A percentile compares a stretch with the other conserved stretches of the same genome.
phyloP scores from a whole-genome alignment of 2,888 invertebrate species.

The Polyploca ridens region DNA sequence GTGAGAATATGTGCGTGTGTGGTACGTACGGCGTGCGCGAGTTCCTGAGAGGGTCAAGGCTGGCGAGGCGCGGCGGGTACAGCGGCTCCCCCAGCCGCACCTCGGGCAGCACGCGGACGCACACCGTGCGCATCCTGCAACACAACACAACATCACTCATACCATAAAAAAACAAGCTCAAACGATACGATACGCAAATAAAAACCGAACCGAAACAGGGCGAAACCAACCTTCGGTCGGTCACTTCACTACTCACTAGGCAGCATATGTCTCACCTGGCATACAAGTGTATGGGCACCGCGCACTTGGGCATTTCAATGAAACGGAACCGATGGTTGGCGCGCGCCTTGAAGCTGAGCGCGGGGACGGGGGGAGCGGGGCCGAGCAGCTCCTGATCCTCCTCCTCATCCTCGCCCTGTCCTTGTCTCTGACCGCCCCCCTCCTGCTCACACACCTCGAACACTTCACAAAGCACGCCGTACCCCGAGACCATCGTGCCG shows the following conservation, averaged over 20 bases:
- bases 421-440: constrained; percentile 21
- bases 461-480: constrained; percentile 78
- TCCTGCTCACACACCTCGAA: constrained; percentile 66
- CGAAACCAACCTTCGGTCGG: too few relatives aligned
- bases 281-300: constrained; percentile 40
- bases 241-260: neutral
- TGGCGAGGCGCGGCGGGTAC: constrained; percentile 52
- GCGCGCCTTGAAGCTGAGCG: constrained; percentile 66
- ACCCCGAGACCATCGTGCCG: constrained; percentile 58
- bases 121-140: constrained; percentile 51
- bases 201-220: too few relatives aligned
- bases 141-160: constrained; percentile 6
- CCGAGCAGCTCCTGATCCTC: constrained; percentile 24
- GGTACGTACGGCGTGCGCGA: constrained; percentile 7
- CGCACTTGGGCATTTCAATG: constrained; percentile 38
- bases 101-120: constrained; percentile 68
- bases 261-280: constrained; percentile 36
- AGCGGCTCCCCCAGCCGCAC: constrained; percentile 51
- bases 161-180: too few relatives aligned
- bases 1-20: too few relatives aligned
- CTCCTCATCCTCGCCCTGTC: constrained; percentile 45
- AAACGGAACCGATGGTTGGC: constrained; percentile 69
- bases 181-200: too few relatives aligned
- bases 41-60: constrained; percentile 52
- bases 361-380: neutral